Percentiles rank a stretch among this genome's conserved stretches.
Evolutionary conservation across 53 echinoderm and acorn worm species (phyloP).

Genomic region (Holothuria scabra): DNA sequence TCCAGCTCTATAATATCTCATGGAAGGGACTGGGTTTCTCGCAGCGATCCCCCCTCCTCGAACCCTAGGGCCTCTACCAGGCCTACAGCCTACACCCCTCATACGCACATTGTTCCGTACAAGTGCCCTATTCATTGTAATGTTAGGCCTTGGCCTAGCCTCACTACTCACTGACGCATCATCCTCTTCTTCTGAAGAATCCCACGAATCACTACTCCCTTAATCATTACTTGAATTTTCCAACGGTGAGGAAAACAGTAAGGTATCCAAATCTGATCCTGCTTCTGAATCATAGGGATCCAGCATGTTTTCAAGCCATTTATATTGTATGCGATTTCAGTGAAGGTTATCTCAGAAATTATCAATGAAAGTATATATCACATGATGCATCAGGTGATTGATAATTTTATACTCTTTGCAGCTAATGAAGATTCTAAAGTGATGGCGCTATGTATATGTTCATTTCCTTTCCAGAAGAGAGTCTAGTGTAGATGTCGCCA

Average conservation of each 20-base stretch:
- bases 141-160: background rate
- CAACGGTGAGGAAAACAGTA: background rate
- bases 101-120: too few species aligned
- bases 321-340: background rate
- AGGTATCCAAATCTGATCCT: background rate
- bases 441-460: too few species aligned
- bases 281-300: background rate
- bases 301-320: background rate
- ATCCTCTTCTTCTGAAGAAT: background rate
- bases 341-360: background rate
- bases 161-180: background rate
- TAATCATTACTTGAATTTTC: background rate
- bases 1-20: background rate
- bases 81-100: background rate
- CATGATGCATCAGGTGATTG: background rate
- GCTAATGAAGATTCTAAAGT: background rate
- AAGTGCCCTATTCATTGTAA: background rate
- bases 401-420: constrained; percentile 3
- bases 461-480: too few species aligned
- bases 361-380: background rate
- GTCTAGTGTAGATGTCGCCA: too few species aligned
- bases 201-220: background rate
- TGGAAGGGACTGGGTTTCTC: background rate
- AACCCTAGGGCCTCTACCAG: background rate
- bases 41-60: background rate